phyloP scores from a whole-genome alignment of 2,113 vertebrate genomes.

The Pituophis catenifer region DNA sequence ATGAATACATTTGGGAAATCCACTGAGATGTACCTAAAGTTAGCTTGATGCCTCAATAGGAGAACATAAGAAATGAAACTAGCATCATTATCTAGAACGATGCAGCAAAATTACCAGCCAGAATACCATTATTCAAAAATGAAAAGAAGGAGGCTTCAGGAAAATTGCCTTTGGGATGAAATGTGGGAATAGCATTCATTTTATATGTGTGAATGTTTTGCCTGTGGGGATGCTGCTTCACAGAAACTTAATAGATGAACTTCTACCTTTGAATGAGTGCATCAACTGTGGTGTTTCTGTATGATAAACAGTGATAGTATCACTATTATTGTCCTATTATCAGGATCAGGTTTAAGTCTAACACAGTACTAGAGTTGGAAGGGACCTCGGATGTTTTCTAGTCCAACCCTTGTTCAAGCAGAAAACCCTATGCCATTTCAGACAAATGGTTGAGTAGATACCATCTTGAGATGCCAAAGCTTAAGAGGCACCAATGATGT shows the following conservation, averaged over 20 bases:
- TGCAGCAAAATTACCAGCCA: background rate
- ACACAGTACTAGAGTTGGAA: background rate
- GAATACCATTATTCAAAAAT: background rate
- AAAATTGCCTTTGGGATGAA: background rate
- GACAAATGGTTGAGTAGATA: background rate
- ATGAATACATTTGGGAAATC: background rate
- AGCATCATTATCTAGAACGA: background rate
- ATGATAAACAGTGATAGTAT: background rate
- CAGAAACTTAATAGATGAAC: background rate
- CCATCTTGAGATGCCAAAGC: background rate
- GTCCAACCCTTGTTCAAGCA: background rate
- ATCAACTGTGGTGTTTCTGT: background rate
- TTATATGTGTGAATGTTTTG: background rate
- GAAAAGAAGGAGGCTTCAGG: background rate
- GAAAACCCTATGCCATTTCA: background rate
- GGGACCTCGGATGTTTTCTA: background rate
- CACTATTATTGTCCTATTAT: background rate
- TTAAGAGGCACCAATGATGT: background rate
- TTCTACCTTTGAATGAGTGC: background rate
- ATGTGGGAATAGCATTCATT: background rate
- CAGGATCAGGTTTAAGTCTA: background rate
- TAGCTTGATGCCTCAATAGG: conserved; percentile 21
- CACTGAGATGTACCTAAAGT: background rate
- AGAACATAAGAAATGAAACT: background rate
- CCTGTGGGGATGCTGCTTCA: background rate